These are phyloP conservation scores for Genyomyrus donnyi DNA, from an alignment of 2,113 vertebrate genomes.

Conservation along the genomic window DNA sequence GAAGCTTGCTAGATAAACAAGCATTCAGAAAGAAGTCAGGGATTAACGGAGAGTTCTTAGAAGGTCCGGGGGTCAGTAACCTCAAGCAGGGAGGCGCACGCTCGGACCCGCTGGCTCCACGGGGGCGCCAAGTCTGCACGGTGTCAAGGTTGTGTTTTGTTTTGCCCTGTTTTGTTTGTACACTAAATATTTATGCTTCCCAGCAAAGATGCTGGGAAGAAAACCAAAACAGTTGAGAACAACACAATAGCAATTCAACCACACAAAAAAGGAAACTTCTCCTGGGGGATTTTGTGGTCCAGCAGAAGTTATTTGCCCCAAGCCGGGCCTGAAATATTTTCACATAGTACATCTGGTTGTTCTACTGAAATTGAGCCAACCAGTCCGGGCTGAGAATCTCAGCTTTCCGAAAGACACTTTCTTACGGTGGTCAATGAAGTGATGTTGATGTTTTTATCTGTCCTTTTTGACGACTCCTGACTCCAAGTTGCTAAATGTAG, in stretches of 20 bases:
- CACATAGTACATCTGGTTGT: constrained; percentile 30
- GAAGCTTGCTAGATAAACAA: background rate
- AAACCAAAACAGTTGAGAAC: constrained; percentile 39
- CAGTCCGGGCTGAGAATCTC: constrained; percentile 26
- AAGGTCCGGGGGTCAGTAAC: background rate
- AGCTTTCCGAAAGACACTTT: constrained; percentile 31
- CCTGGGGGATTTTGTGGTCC: constrained; percentile 29
- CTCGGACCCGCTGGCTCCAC: background rate
- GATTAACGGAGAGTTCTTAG: background rate
- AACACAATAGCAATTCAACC: constrained; percentile 19
- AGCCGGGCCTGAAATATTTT: constrained; percentile 33
- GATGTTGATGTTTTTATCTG: constrained; percentile 30
- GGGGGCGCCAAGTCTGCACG: background rate
- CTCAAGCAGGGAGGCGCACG: background rate
- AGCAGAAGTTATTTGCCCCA: constrained; percentile 27
- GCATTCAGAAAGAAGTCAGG: background rate
- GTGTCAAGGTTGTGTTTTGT: constrained; percentile 28
- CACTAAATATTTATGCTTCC: constrained; percentile 41
- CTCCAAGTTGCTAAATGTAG: background rate
- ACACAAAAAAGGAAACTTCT: constrained; percentile 24
- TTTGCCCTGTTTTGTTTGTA: constrained; percentile 30
- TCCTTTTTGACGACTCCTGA: background rate
- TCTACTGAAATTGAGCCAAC: constrained; percentile 33
- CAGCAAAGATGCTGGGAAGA: constrained; percentile 24
- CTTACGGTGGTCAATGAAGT: constrained; percentile 26